These are phyloP conservation scores for Papilio gigon DNA, from an alignment of 2,888 invertebrate species.

Conservation along the genomic window DNA sequence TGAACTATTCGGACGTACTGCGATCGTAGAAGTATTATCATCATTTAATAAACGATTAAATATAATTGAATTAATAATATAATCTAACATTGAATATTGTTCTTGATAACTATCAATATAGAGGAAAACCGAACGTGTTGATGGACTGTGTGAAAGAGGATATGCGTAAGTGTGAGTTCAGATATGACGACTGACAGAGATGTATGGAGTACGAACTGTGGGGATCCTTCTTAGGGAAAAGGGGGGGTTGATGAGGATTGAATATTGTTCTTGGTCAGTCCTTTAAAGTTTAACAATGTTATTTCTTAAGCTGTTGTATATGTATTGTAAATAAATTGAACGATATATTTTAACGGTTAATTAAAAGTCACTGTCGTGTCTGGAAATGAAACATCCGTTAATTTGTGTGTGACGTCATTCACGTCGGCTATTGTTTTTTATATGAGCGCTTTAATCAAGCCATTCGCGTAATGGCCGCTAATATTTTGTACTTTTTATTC, in stretches of 20 bases:
- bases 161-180: too few relatives aligned
- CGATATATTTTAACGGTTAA: not conserved
- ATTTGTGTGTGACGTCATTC: slow-evolving; percentile 1
- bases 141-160: too few relatives aligned
- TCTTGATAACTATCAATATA: too few relatives aligned
- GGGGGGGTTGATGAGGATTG: too few relatives aligned
- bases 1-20: not conserved
- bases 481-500: not conserved
- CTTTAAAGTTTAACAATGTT: too few relatives aligned
- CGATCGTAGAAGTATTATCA: not conserved
- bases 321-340: not conserved
- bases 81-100: too few relatives aligned
- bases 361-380: slow-evolving; percentile 8
- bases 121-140: too few relatives aligned
- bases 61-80: too few relatives aligned
- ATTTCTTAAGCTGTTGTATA: not conserved
- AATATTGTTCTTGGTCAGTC: not conserved
- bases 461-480: not conserved
- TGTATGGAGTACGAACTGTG: too few relatives aligned
- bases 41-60: too few relatives aligned
- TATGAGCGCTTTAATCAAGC: not conserved
- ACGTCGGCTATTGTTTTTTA: slow-evolving; percentile 6
- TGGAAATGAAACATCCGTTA: slow-evolving; percentile 8
- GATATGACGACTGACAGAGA: too few relatives aligned
- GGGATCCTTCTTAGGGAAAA: too few relatives aligned